Evolutionary conservation across 1,140 invertebrate genomes (phyloP).

Genomic region (Cephus cinctus): DNA sequence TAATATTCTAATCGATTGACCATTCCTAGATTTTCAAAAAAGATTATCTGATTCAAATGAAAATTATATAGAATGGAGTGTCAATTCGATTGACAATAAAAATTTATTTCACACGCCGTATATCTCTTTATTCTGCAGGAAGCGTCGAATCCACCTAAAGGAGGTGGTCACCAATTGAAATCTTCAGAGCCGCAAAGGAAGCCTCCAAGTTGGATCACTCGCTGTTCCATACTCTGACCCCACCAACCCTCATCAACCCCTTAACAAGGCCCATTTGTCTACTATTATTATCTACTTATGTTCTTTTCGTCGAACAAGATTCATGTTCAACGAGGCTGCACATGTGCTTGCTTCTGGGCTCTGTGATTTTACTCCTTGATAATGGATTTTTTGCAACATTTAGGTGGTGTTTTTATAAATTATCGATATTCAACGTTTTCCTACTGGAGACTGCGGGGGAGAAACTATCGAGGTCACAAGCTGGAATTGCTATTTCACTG

Average conservation of each 20-base stretch:
- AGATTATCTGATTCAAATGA: too few relatives aligned
- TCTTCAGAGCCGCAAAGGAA: slow-evolving; percentile 71
- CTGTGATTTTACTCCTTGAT: slow-evolving; percentile 46
- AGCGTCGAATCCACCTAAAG: slow-evolving; percentile 77
- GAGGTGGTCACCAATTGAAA: slow-evolving; percentile 68
- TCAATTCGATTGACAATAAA: too few relatives aligned
- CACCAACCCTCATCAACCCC: slow-evolving; percentile 33
- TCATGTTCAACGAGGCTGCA: slow-evolving; percentile 36
- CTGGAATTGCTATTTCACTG: slow-evolving; percentile 17
- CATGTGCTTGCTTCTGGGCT: slow-evolving; percentile 27
- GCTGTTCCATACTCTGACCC: slow-evolving; percentile 76
- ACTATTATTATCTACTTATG: slow-evolving; percentile 40
- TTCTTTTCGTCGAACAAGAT: slow-evolving; percentile 46
- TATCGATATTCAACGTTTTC: slow-evolving; percentile 32
- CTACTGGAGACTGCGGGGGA: slow-evolving; percentile 34
- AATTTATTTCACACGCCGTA: slow-evolving; percentile 8
- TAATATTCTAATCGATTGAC: too few relatives aligned
- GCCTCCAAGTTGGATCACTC: slow-evolving; percentile 70
- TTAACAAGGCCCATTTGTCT: slow-evolving; percentile 41
- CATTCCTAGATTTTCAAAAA: too few relatives aligned
- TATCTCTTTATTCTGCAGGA: slow-evolving; percentile 59
- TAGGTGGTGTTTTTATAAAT: slow-evolving; percentile 42
- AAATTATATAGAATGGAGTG: too few relatives aligned
- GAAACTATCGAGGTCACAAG: slow-evolving; percentile 29
- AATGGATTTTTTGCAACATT: slow-evolving; percentile 32